These are phyloP conservation scores for Steatornis caripensis DNA, from an alignment of 2,113 vertebrate species.

Conservation along the genomic window DNA sequence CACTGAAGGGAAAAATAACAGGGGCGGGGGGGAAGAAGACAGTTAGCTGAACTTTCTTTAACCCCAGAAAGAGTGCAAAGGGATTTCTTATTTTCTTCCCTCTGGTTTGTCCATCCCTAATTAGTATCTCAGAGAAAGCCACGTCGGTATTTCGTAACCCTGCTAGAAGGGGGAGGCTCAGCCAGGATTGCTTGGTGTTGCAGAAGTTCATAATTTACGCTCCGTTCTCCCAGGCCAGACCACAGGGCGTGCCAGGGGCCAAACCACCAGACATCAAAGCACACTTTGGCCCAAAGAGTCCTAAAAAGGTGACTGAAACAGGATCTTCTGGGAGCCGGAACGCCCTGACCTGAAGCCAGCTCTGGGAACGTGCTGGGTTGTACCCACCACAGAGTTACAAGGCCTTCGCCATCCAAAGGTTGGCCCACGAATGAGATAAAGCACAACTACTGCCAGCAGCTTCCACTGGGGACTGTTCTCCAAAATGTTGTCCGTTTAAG, in stretches of 20 bases:
- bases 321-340: neutral
- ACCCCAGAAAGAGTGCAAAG: constrained; percentile 19
- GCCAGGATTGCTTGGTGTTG: neutral
- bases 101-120: constrained; percentile 59
- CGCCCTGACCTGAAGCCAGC: neutral
- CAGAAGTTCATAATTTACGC: neutral
- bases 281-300: neutral
- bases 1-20: neutral
- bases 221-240: neutral
- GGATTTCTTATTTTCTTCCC: constrained; percentile 47
- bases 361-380: rapidly evolving
- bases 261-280: neutral
- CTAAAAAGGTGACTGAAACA: neutral
- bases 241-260: neutral
- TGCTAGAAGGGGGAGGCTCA: neutral
- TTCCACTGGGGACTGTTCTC: neutral
- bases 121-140: constrained; percentile 46
- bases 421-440: neutral
- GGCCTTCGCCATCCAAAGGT: neutral
- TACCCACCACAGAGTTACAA: neutral
- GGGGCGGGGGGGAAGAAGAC: neutral
- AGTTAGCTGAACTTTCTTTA: constrained; percentile 34
- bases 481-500: neutral
- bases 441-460: rapidly evolving
- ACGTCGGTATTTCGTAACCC: neutral